These are phyloP conservation scores for Oscheius myriophilus DNA, from an alignment of 2,888 invertebrate genomes.

Conservation along the genomic window DNA sequence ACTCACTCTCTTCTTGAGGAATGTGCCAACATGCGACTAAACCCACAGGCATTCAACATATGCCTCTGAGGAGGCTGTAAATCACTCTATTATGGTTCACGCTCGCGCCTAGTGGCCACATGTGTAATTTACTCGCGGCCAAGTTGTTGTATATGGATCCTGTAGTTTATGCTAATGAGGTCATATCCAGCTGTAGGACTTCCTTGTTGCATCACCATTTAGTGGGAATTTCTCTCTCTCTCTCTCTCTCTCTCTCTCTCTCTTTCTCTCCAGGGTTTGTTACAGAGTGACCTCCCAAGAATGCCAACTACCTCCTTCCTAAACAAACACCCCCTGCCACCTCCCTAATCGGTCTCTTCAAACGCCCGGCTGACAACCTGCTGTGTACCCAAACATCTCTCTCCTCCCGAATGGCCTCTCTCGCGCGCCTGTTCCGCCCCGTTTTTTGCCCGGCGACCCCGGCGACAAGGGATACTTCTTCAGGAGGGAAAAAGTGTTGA, in stretches of 20 bases:
- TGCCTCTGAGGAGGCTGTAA: no score
- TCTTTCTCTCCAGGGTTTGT: background rate
- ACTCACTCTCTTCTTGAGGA: no score
- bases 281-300: background rate
- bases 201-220: background rate
- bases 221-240: conserved; percentile 1
- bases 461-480: background rate
- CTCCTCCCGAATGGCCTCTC: background rate
- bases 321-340: background rate
- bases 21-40: no score
- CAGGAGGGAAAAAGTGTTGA: background rate
- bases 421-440: conserved; percentile 1
- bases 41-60: no score
- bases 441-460: background rate
- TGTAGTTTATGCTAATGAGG: background rate
- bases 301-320: conserved; percentile 4
- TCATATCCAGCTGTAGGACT: background rate
- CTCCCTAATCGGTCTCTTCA: background rate
- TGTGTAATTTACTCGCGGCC: no score
- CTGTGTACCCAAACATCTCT: conserved; percentile 12
- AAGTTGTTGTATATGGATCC: no score
- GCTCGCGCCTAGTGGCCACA: no score
- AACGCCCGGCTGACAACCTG: conserved; percentile 23
- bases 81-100: no score
- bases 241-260: conserved; percentile 10